These are phyloP conservation scores for Caenorhabditis latens DNA, from an alignment of 1,140 invertebrate genomes.

Conservation along the genomic window DNA sequence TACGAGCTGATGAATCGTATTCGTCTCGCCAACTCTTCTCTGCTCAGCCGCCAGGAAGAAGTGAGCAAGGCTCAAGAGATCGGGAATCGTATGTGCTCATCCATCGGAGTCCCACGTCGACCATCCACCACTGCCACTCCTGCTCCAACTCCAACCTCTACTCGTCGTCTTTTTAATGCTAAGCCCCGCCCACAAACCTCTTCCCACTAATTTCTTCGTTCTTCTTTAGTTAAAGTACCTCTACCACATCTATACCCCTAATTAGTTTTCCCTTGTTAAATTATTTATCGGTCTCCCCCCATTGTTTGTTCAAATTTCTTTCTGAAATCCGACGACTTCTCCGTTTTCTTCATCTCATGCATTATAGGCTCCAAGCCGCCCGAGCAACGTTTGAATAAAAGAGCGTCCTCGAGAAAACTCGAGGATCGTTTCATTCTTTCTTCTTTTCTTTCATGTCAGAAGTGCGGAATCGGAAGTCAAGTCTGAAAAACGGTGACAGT, in stretches of 20 bases:
- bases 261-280: conserved; percentile 26
- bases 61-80: conserved; percentile 15
- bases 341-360: conserved; percentile 18
- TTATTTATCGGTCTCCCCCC: conserved; percentile 4
- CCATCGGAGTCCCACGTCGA: background rate
- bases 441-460: conserved; percentile 1
- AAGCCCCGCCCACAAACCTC: background rate
- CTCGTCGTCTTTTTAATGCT: conserved; percentile 2
- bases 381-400: background rate
- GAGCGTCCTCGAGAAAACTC: background rate
- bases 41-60: background rate
- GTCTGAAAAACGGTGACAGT: background rate
- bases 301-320: conserved; percentile 42
- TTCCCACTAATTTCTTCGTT: background rate
- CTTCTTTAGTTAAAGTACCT: background rate
- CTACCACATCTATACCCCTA: background rate
- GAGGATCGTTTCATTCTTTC: background rate
- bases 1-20: conserved; percentile 26
- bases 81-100: conserved; percentile 38
- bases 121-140: background rate
- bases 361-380: background rate
- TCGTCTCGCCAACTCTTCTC: conserved; percentile 3
- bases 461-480: conserved; percentile 12
- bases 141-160: background rate
- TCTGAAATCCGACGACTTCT: conserved; percentile 40